A percentile compares a stretch with the other conserved stretches of the same genome.
These are phyloP conservation scores for Pseudonaja textilis DNA, from an alignment of 2,113 vertebrate species.

Conservation along the genomic window DNA sequence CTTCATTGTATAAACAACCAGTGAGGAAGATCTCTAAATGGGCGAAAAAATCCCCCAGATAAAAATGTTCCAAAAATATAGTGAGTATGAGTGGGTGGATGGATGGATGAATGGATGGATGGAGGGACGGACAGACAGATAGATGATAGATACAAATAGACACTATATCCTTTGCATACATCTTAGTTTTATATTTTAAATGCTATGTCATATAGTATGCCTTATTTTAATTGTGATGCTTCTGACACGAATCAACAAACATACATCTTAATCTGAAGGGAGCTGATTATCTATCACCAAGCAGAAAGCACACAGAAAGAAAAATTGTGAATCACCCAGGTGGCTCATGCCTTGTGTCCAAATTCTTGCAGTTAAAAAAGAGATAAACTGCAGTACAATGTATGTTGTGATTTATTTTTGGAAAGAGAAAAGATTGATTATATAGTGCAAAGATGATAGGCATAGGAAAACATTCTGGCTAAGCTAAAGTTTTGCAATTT, in stretches of 20 bases:
- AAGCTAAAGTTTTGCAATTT: constrained; percentile 26
- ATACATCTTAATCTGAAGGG: constrained; percentile 1
- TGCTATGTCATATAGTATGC: not conserved
- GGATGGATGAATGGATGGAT: too few species aligned
- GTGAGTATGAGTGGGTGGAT: not conserved
- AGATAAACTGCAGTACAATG: not conserved
- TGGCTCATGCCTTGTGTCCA: constrained; percentile 31
- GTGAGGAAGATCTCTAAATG: not conserved
- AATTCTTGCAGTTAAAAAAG: not conserved
- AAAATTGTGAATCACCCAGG: not conserved
- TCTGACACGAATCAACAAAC: not conserved
- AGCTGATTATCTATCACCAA: not conserved
- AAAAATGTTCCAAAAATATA: not conserved
- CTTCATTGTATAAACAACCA: not conserved
- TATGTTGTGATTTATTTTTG: not conserved
- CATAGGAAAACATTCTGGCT: not conserved
- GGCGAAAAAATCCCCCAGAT: not conserved
- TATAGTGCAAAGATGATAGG: not conserved
- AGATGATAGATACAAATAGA: not conserved
- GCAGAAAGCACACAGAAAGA: not conserved
- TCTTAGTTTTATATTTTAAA: not conserved
- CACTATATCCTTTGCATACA: not conserved
- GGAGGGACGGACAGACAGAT: too few species aligned
- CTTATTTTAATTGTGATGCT: not conserved
- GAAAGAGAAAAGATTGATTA: constrained; percentile 4